These are phyloP conservation scores for Spinus pinus DNA, from an alignment of 2,797 vertebrate genomes.

Conservation along the genomic window DNA sequence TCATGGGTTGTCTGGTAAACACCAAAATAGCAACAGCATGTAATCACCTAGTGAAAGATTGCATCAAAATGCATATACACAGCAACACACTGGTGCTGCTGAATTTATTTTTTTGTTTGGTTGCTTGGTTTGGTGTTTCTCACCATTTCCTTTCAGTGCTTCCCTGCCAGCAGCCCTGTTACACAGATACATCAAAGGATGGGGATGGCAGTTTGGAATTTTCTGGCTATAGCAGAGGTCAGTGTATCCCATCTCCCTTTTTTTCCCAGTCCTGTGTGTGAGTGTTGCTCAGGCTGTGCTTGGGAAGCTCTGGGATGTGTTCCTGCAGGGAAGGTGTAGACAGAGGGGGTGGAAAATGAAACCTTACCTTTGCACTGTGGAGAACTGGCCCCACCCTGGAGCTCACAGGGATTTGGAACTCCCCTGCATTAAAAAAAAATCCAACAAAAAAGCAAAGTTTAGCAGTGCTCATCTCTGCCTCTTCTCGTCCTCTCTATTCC, in stretches of 20 bases:
- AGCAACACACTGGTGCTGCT: neutral
- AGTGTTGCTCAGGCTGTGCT: neutral
- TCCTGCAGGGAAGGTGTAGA: neutral
- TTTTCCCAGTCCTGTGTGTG: too few relatives aligned
- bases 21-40: slow-evolving; percentile 20
- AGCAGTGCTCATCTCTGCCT: neutral
- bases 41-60: slow-evolving; percentile 17
- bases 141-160: neutral
- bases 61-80: neutral
- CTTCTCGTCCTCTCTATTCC: neutral
- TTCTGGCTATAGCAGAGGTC: neutral
- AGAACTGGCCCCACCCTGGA: neutral
- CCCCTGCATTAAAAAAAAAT: neutral
- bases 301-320: neutral
- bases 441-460: neutral
- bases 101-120: neutral
- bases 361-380: neutral
- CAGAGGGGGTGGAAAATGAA: neutral
- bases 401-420: neutral
- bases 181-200: neutral
- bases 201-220: neutral
- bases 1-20: slow-evolving; percentile 26
- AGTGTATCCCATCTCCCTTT: neutral
- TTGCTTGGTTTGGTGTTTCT: neutral
- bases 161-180: neutral